A percentile compares a stretch with the other conserved stretches of the same genome.
Conservation (phyloP, 2,888 invertebrate genomes). For the Adineta ricciae region DNA sequence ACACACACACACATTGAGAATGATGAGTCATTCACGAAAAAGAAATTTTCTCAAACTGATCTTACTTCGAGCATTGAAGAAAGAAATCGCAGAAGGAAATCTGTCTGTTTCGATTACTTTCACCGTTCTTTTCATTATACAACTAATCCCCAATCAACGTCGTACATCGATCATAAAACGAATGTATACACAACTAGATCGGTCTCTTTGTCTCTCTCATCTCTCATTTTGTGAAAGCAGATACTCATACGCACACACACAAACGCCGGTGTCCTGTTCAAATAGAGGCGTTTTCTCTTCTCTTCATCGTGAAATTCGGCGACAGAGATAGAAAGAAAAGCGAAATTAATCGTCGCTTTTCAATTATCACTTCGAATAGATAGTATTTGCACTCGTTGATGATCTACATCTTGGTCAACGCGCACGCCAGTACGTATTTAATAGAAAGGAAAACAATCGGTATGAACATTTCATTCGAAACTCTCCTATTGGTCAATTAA, state of each 20-base stretch:
- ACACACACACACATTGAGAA: no score
- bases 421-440: background rate
- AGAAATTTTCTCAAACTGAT: no score
- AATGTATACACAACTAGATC: constrained; percentile 15
- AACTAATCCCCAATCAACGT: constrained; percentile 9
- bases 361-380: constrained; percentile 5
- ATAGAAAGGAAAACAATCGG: background rate
- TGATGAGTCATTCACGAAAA: no score
- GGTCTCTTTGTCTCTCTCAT: background rate
- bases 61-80: no score
- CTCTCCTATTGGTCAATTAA: background rate
- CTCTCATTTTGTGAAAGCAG: background rate
- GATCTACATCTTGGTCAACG: background rate
- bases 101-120: constrained; percentile 42
- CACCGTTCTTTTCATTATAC: background rate
- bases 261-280: background rate
- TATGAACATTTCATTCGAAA: background rate
- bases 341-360: background rate
- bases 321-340: background rate
- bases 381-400: background rate
- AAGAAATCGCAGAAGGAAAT: background rate
- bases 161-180: background rate
- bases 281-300: background rate
- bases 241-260: background rate
- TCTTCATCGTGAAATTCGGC: background rate